A percentile compares a stretch with the other conserved stretches of the same genome.
Evolutionary conservation across 1,140 invertebrate genomes (phyloP).

Genomic region (Pectinophora gossypiella): DNA sequence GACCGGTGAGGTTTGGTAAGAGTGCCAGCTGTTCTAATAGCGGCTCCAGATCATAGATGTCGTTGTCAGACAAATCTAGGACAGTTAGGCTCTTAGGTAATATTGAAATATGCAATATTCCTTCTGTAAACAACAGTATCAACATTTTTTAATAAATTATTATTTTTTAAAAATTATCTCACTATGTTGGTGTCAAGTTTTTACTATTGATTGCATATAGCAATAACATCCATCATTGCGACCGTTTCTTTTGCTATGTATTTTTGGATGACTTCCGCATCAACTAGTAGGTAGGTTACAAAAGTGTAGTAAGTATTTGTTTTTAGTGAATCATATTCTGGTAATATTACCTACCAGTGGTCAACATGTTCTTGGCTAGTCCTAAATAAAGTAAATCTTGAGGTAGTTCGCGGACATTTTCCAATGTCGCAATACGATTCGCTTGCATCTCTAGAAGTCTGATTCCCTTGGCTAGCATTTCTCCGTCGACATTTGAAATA

Average conservation of each 20-base stretch:
- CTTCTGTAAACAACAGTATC: neutral
- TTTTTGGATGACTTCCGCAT: no score
- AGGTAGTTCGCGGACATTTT: slow-evolving; percentile 43
- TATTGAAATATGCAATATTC: neutral
- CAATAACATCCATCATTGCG: no score
- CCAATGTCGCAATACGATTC: slow-evolving; percentile 39
- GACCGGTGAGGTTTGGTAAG: slow-evolving; percentile 50
- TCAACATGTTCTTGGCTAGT: slow-evolving; percentile 45
- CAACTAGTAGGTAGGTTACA: no score
- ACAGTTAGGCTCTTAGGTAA: neutral
- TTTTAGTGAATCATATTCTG: no score
- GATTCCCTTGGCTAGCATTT: slow-evolving; percentile 32
- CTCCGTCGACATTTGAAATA: slow-evolving; percentile 32
- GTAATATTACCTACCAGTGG: no score
- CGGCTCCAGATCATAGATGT: slow-evolving; percentile 67
- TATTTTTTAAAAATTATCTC: no score
- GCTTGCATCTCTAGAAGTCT: slow-evolving; percentile 49
- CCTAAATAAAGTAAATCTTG: slow-evolving; percentile 46
- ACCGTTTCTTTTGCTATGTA: no score
- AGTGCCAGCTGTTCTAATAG: slow-evolving; percentile 46
- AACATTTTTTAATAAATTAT: no score
- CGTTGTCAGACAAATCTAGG: slow-evolving; percentile 73
- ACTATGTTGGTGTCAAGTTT: no score
- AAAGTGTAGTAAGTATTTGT: no score
- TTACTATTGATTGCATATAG: no score